phyloP scores from a whole-genome alignment of 2,113 vertebrate genomes.

The Trematomus loennbergii region DNA sequence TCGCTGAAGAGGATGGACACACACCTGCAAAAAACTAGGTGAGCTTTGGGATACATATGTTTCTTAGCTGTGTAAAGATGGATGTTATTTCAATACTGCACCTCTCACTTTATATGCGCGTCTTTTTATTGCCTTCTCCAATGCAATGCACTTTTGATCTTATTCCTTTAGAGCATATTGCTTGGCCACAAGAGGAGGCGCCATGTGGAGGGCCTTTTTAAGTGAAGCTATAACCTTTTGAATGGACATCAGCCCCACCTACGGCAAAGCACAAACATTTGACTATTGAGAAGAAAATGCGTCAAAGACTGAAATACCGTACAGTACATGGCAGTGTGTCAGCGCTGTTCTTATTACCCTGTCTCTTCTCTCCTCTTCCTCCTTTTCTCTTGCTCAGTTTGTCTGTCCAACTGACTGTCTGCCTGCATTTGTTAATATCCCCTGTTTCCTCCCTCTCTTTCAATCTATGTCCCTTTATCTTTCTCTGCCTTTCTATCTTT shows the following conservation, averaged over 20 bases:
- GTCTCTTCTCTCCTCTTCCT: conserved; percentile 41
- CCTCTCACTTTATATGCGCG: conserved; percentile 27
- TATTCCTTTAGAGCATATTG: conserved; percentile 68
- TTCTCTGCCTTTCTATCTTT: not conserved
- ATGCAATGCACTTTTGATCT: conserved; percentile 58
- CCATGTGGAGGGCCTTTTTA: conserved; percentile 62
- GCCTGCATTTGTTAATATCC: conserved; percentile 50
- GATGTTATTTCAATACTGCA: conserved; percentile 45
- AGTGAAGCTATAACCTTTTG: conserved; percentile 64
- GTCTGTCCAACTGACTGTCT: conserved; percentile 50
- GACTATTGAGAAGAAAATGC: conserved; percentile 55
- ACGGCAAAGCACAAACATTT: conserved; percentile 94
- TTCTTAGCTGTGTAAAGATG: conserved; percentile 27
- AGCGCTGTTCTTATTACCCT: conserved; percentile 43
- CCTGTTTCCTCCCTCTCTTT: conserved; percentile 34
- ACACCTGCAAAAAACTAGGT: conserved; percentile 73
- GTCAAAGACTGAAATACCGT: conserved; percentile 76
- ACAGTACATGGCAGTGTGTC: conserved; percentile 61
- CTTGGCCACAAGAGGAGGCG: conserved; percentile 72
- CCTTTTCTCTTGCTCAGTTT: conserved; percentile 55
- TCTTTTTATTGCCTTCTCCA: conserved; percentile 38
- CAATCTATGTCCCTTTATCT: conserved; percentile 39
- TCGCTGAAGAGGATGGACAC: conserved; percentile 61
- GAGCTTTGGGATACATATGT: conserved; percentile 70
- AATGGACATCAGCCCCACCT: conserved; percentile 84